Base-by-base conservation (phyloP, 2,888 invertebrate genomes). In the Coremacera marginata region DNA sequence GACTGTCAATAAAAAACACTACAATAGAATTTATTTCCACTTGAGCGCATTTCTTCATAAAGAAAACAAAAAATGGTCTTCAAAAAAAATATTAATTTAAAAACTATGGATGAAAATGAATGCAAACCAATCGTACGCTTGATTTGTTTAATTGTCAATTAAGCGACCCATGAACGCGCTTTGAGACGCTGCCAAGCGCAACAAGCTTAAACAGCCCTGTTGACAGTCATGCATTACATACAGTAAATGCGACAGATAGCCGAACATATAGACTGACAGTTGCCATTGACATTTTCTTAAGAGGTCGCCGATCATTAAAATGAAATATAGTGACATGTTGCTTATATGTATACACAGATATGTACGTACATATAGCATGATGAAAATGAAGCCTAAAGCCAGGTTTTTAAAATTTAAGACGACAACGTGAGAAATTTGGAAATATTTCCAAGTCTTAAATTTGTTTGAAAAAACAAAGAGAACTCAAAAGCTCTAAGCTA, bases 111-210 rank as follows among this genome's bases (percentile, higher is more conserved):
- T 44, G 57, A 37, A 57, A 52, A 71, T 44, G 63, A 49, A 70
- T 37, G 19, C 70, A 67, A 74, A 60, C 52, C 70, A 75, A 77
- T 72, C 67, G 60, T 72, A 76, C 67, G 78, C 76, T 78, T 78
- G 76, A 76, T 76, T 76, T 78, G 65, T 76, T 73, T 73, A 76
- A 76, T 76, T 78, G 78, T 73, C 78, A 78, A 76, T 76, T 78
- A 74, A 76, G 65, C 65, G 73, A 63, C 52, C 63, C 73, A 51
- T 63, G 67, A 67, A 27, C 25, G 19, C 63, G n/a, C n/a, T 65
- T n/a, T 34, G 1, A 27, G 19, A 55, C n/a, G 55, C n/a, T 55
- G 55, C 7, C 55, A 22, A 19, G 19, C 22, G 8, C 27, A 31
- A 34, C 16, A 31, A 27, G 31, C 27, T 27, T 60, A 8, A 27